Conservation (phyloP, 2,113 vertebrate species). For the Erythrolamprus reginae region DNA sequence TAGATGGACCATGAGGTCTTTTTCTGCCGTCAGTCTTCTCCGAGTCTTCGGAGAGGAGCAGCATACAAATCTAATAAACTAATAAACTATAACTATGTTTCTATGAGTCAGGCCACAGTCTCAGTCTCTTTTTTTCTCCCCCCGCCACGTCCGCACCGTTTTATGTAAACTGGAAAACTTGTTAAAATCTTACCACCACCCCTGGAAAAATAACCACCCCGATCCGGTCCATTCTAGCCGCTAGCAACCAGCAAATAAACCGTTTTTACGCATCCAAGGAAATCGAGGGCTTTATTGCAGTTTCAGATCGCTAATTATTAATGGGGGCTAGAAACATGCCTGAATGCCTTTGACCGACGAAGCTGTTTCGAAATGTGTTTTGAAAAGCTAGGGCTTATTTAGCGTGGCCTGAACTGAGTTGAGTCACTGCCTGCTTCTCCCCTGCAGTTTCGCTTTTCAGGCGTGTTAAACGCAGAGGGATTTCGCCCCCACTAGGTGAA, state of each 20-base stretch:
- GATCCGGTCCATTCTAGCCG: background rate
- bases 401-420: background rate
- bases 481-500: background rate
- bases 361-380: background rate
- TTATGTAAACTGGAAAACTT: background rate
- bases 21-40: no score
- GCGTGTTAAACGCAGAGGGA: background rate
- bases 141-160: rapidly evolving
- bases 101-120: background rate
- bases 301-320: background rate
- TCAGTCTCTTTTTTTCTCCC: no score
- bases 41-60: no score
- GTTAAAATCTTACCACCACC: background rate
- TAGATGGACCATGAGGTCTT: no score
- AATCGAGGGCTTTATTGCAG: background rate
- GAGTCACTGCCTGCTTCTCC: background rate
- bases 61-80: no score
- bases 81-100: no score
- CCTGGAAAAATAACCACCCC: background rate
- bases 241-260: background rate
- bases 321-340: background rate
- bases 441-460: background rate
- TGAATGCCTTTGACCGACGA: background rate
- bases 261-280: background rate
- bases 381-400: background rate